phyloP scores from a whole-genome alignment of 2,888 invertebrate species.

The Zele albiditarsus region DNA sequence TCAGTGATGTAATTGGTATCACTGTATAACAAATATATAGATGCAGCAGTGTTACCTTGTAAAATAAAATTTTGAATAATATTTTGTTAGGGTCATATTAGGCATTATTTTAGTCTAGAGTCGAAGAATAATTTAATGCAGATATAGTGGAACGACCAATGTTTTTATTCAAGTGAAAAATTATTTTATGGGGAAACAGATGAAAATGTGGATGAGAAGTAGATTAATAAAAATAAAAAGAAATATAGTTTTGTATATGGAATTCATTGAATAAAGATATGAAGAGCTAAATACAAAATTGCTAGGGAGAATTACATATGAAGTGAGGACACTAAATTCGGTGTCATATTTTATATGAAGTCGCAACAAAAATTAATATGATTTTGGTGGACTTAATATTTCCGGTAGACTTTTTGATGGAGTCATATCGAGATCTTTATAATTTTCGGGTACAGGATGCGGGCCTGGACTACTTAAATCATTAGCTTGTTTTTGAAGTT shows the following conservation, averaged over 20 bases:
- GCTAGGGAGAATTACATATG: background rate
- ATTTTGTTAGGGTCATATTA: too few species aligned
- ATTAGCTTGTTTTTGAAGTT: constrained; percentile 75
- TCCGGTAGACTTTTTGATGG: constrained; percentile 23
- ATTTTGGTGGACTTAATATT: constrained; percentile 30
- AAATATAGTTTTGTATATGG: background rate
- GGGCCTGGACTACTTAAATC: constrained; percentile 71
- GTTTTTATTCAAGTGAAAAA: too few species aligned
- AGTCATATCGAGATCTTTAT: constrained; percentile 59
- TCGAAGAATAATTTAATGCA: too few species aligned
- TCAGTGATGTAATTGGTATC: too few species aligned
- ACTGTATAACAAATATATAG: too few species aligned
- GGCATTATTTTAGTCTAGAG: too few species aligned
- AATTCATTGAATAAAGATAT: background rate
- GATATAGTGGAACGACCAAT: too few species aligned
- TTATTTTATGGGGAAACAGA: too few species aligned
- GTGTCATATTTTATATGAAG: background rate
- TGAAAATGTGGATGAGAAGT: too few species aligned
- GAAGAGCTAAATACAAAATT: background rate
- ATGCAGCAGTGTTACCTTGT: too few species aligned
- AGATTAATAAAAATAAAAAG: too few species aligned
- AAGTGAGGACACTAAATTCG: background rate
- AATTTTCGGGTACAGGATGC: constrained; percentile 71
- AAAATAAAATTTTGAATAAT: too few species aligned
- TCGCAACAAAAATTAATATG: constrained; percentile 25